A percentile compares a stretch with the other conserved stretches of the same genome.
Conservation (phyloP, 1,140 invertebrate species). For the Wasmannia auropunctata region DNA sequence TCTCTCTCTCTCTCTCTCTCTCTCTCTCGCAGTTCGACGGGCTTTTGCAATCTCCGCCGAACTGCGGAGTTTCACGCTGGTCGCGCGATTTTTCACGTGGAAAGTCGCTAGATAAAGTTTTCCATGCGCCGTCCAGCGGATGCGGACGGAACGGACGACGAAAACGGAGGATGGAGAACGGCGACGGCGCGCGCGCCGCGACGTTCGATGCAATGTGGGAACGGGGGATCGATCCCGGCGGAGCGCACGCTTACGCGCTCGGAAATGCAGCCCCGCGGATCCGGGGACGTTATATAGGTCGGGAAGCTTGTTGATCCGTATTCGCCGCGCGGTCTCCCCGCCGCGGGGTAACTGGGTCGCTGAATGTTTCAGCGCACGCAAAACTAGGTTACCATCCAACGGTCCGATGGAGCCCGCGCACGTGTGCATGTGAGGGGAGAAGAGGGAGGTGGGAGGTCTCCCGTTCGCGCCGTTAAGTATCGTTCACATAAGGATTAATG, state of each 20-base stretch:
- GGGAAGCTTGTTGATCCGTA: constrained; percentile 69
- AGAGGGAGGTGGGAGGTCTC: too few species aligned
- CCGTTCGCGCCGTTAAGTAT: constrained; percentile 39
- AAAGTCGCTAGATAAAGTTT: background rate
- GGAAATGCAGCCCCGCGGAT: constrained; percentile 49
- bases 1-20: too few species aligned
- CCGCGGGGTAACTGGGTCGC: constrained; percentile 61
- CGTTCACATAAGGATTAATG: constrained; percentile 46
- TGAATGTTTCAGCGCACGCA: constrained; percentile 54
- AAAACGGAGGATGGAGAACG: background rate
- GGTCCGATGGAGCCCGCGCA: constrained; percentile 45
- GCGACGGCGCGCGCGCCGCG: constrained; percentile 6
- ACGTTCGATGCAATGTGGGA: background rate
- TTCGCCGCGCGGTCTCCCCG: constrained; percentile 47
- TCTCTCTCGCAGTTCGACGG: too few species aligned
- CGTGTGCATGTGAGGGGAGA: background rate
- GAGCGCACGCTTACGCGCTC: constrained; percentile 18
- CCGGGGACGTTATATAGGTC: constrained; percentile 69
- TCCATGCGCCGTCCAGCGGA: background rate
- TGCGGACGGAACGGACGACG: background rate
- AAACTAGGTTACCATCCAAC: constrained; percentile 62
- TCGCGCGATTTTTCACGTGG: background rate
- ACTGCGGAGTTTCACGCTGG: background rate
- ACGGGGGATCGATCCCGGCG: constrained; percentile 32
- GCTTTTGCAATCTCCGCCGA: too few species aligned